Evolutionary conservation across 1,140 invertebrate genomes (phyloP).

Genomic region (Zaprionus kolodkinae): DNA sequence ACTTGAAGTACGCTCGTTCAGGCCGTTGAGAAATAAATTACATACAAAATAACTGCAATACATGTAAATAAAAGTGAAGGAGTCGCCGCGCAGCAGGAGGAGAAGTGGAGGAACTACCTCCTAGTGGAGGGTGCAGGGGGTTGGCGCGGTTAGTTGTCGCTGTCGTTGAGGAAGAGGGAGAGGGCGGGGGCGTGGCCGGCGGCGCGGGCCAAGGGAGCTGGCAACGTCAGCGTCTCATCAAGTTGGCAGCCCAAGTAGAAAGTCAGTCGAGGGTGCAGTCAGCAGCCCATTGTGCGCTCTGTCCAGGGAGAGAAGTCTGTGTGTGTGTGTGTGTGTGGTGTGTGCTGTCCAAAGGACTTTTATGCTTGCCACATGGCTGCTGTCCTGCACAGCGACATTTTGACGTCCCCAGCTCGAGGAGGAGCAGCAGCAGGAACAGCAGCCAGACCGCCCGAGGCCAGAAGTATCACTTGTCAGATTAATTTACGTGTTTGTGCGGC

Average conservation of each 20-base stretch:
- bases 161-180: not conserved
- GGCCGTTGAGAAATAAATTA: constrained; percentile 73
- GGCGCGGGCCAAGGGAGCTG: not conserved
- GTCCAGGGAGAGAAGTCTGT: constrained; percentile 18
- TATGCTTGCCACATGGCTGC: constrained; percentile 80
- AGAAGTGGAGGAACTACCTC: not conserved
- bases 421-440: constrained; percentile 9
- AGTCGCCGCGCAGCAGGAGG: not conserved
- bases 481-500: constrained; percentile 79
- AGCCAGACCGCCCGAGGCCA: constrained; percentile 63
- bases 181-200: no score
- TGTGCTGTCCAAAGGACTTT: constrained; percentile 74
- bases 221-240: constrained; percentile 75
- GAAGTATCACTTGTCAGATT: constrained; percentile 81
- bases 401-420: constrained; percentile 54
- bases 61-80: constrained; percentile 77
- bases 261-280: constrained; percentile 65
- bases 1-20: constrained; percentile 45
- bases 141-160: not conserved
- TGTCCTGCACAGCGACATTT: constrained; percentile 76
- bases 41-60: constrained; percentile 82
- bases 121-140: not conserved
- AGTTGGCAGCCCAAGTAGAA: constrained; percentile 66
- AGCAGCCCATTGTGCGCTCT: constrained; percentile 48
- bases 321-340: constrained; percentile 15